Conservation (phyloP, 2,888 invertebrate species). For the Therioaphis trifolii region DNA sequence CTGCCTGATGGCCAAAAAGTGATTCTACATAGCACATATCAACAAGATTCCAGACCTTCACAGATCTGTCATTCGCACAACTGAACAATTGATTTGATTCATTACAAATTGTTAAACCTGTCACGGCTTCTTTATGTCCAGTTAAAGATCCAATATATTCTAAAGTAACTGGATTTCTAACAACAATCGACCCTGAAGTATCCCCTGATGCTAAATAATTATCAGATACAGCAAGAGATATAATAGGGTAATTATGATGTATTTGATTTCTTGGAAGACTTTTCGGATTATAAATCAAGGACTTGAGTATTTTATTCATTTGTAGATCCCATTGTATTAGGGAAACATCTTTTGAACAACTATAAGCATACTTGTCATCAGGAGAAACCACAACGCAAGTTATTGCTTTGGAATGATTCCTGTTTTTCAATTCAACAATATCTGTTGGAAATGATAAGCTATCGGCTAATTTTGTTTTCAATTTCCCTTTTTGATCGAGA, state of each 20-base stretch:
- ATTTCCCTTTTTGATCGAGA: conserved; percentile 85
- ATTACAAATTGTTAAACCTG: conserved; percentile 85
- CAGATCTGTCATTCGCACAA: conserved; percentile 75
- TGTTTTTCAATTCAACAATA: conserved; percentile 73
- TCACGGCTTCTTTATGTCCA: conserved; percentile 80
- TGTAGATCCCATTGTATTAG: conserved; percentile 84
- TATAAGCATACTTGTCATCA: conserved; percentile 79
- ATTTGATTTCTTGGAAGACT: conserved; percentile 14
- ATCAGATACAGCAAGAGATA: conserved; percentile 65
- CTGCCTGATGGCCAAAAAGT: conserved; percentile 91
- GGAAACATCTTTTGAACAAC: conserved; percentile 88
- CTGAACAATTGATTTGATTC: conserved; percentile 86
- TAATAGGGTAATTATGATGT: conserved; percentile 64
- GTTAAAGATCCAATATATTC: conserved; percentile 82
- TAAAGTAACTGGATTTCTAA: conserved; percentile 85
- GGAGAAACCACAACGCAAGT: conserved; percentile 84
- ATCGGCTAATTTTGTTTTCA: conserved; percentile 82
- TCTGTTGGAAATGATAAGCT: conserved; percentile 68
- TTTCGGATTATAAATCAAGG: conserved; percentile 66
- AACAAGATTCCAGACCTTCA: conserved; percentile 95
- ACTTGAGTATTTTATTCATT: conserved; percentile 67
- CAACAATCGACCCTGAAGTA: conserved; percentile 76
- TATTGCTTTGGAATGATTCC: conserved; percentile 81
- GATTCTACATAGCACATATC: conserved; percentile 97
- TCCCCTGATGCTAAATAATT: conserved; percentile 76